Base-by-base conservation (phyloP, 1,140 invertebrate genomes). In the Cherax quadricarinatus region DNA sequence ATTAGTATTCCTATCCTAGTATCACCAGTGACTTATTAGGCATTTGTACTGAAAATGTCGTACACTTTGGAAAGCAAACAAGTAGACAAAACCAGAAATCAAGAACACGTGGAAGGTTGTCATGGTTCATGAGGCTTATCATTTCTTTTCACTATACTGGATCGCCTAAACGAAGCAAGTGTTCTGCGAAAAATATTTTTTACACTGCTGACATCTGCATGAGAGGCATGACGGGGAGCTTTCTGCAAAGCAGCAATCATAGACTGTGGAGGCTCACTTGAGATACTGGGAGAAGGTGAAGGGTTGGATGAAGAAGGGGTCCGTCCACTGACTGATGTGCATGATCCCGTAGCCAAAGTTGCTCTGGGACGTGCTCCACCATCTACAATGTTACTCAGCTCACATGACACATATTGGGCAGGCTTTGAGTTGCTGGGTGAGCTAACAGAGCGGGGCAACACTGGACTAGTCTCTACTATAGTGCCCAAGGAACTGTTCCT, bases 21-120 rank as follows among this genome's bases (percentile, higher is more conserved):
- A 91, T 91, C 90, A 91, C 90, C 90, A 91, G 90, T 86, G 84
- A 91, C 78, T 86, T 87, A 86, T 91, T 80, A 86, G 85, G 84
- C 90, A 91, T 91, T 91, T 91, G 90, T 91, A 91, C 90, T 91
- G 90, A 86, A 91, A 86, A 66, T 80, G 70, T 83, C 82, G 81
- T 83, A 83, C 88, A 89, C 81, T 91, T 70, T 91, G 75, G 75
- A 82, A 86, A 91, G 85, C 79, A 81, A 86, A 80, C 51, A 79
- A 91, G 57, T 66, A 87, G 53, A 86, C 60, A 91, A 86, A 82
- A 48, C 73, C 30, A 70, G 57, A 86, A 21, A 41, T 48, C 78
- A 62, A 81, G 66, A 82, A 24, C 78, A 30, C 24, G 9, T 24
- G n/a, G 90, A 91, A 86, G 75, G 57, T 73, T 70, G 90, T 91